Percentiles rank a stretch among this genome's conserved stretches.
phyloP scores from a whole-genome alignment of 64 coral and sea anemone species.

The Montipora cactus region DNA sequence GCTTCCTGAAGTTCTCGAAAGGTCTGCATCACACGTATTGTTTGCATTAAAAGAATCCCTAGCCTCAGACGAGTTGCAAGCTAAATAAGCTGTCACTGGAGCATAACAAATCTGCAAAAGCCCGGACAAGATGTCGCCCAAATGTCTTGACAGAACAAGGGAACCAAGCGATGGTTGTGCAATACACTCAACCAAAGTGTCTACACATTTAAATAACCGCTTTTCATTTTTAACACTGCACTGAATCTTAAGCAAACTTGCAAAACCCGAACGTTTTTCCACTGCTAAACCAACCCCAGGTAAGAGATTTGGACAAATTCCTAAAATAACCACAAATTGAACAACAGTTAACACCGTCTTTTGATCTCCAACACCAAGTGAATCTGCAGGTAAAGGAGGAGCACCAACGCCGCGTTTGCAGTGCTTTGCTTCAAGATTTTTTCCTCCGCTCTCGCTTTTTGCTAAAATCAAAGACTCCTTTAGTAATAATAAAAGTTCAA shows the following conservation, averaged over 20 bases:
- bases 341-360: slow-evolving; percentile 66
- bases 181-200: slow-evolving; percentile 59
- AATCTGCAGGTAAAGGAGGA: slow-evolving; percentile 34
- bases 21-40: neutral
- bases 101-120: slow-evolving; percentile 90
- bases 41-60: neutral
- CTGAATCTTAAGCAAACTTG: slow-evolving; percentile 31
- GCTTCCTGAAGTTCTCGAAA: neutral
- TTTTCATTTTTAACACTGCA: slow-evolving; percentile 50
- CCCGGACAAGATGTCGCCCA: slow-evolving; percentile 77
- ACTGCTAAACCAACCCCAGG: slow-evolving; percentile 80
- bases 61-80: neutral
- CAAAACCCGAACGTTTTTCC: slow-evolving; percentile 81
- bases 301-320: slow-evolving; percentile 88
- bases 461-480: slow-evolving; percentile 16
- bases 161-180: slow-evolving; percentile 65
- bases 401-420: neutral
- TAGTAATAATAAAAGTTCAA: slow-evolving; percentile 56
- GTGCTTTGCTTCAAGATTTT: neutral
- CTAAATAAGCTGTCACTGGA: slow-evolving; percentile 27
- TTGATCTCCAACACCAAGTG: slow-evolving; percentile 82
- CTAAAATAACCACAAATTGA: slow-evolving; percentile 81
- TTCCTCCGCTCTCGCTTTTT: neutral
- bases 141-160: slow-evolving; percentile 82
- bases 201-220: slow-evolving; percentile 70